These are phyloP conservation scores for Hippolais icterina DNA, from an alignment of 2,113 vertebrate genomes.

Conservation along the genomic window DNA sequence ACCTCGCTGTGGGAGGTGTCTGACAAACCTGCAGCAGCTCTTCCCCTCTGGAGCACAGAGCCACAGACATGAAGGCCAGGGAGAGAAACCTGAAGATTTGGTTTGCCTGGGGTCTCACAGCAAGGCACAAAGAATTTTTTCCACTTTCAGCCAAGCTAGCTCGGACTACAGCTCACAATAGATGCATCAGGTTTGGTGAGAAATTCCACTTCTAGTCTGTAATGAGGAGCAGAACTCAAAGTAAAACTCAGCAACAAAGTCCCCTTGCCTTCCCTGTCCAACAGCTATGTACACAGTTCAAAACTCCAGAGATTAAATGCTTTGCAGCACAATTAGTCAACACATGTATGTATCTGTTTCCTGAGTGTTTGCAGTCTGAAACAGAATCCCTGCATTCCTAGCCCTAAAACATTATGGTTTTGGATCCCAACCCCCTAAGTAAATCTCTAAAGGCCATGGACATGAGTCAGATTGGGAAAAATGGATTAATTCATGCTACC, in stretches of 20 bases:
- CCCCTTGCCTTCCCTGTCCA: background rate
- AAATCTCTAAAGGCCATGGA: background rate
- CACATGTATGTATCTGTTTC: background rate
- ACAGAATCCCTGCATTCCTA: background rate
- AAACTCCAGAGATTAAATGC: background rate
- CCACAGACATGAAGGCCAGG: background rate
- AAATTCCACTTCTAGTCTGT: background rate
- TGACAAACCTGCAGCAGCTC: background rate
- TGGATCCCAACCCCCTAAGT: background rate
- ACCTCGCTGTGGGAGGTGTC: fast-evolving
- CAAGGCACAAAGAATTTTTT: background rate
- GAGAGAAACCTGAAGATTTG: background rate
- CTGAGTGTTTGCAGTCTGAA: background rate
- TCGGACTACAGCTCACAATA: background rate
- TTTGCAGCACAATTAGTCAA: background rate
- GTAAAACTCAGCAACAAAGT: background rate
- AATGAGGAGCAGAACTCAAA: background rate
- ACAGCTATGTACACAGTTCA: background rate
- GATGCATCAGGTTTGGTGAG: background rate
- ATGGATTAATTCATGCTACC: background rate
- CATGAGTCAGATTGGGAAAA: background rate
- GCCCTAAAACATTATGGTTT: background rate
- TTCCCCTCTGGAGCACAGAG: background rate
- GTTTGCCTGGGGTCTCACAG: background rate
- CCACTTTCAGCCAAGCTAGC: background rate